phyloP scores from a whole-genome alignment of 2,888 invertebrate genomes.

The Caenorhabditis auriculariae region DNA sequence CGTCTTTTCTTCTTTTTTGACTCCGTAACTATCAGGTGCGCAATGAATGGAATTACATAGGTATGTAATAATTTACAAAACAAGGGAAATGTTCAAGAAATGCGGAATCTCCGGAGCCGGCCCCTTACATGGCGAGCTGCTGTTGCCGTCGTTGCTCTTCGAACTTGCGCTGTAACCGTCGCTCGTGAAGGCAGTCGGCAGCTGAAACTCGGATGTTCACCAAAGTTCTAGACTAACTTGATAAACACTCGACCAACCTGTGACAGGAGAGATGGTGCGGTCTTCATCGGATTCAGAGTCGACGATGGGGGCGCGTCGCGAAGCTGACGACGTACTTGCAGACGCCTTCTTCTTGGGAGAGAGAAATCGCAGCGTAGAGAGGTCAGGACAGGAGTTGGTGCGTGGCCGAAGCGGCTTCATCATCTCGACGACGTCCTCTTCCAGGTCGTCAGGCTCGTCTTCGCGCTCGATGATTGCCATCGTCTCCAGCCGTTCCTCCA shows the following conservation, averaged over 20 bases:
- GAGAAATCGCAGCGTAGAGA: slow-evolving; percentile 12
- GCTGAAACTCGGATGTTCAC: slow-evolving; percentile 21
- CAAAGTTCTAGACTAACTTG: background rate
- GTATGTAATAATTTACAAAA: too few species aligned
- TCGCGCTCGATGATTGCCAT: slow-evolving; percentile 31
- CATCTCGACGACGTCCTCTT: slow-evolving; percentile 15
- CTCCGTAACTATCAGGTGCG: too few species aligned
- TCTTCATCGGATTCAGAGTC: slow-evolving; percentile 45
- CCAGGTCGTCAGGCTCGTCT: slow-evolving; percentile 10
- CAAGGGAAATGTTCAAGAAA: too few species aligned
- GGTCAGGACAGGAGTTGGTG: slow-evolving; percentile 40
- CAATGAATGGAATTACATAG: too few species aligned
- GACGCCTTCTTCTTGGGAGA: slow-evolving; percentile 9
- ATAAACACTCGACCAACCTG: slow-evolving; percentile 10
- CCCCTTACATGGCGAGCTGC: slow-evolving; percentile 36
- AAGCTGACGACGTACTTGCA: slow-evolving; percentile 4
- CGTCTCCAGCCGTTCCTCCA: slow-evolving; percentile 43
- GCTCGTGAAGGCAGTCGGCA: slow-evolving; percentile 36
- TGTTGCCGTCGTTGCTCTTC: slow-evolving; percentile 35
- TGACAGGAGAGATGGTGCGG: slow-evolving; percentile 24
- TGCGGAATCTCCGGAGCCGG: slow-evolving; percentile 2
- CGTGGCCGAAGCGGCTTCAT: too few species aligned
- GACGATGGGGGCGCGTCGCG: slow-evolving; percentile 29
- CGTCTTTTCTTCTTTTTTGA: too few species aligned
- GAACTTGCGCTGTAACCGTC: slow-evolving; percentile 32